Evolutionary conservation across 2,797 vertebrate genomes (phyloP).

Genomic region (Paguma larvata): DNA sequence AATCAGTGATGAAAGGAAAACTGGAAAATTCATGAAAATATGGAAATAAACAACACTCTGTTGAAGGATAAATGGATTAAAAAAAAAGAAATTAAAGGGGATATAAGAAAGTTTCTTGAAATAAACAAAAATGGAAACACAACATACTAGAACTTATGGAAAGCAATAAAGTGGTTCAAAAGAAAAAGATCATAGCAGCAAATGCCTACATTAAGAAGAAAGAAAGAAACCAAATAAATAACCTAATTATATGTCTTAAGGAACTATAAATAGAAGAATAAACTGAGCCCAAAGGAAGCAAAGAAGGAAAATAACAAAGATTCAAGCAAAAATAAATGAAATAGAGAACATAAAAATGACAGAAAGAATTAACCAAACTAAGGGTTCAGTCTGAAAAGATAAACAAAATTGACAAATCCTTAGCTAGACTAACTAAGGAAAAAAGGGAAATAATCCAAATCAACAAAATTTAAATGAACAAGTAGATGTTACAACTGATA

Average conservation of each 20-base stretch:
- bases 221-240: not conserved
- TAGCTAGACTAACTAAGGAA: not conserved
- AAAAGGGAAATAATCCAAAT: not conserved
- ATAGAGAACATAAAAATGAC: not conserved
- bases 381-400: not conserved
- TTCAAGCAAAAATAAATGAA: not conserved
- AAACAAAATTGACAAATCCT: not conserved
- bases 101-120: no score
- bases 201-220: not conserved
- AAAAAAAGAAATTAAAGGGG: no score
- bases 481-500: not conserved
- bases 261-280: not conserved
- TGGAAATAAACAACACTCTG: no score
- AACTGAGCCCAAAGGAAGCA: not conserved
- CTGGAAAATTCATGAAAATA: no score
- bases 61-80: no score
- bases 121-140: no score
- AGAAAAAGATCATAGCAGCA: no score
- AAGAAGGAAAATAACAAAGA: not conserved
- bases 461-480: not conserved
- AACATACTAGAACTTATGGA: no score
- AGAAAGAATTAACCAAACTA: not conserved
- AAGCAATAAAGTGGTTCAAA: no score
- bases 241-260: not conserved
- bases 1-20: no score